Evolutionary conservation across 1,140 invertebrate genomes (phyloP).

Genomic region (Lucilia cuprina): DNA sequence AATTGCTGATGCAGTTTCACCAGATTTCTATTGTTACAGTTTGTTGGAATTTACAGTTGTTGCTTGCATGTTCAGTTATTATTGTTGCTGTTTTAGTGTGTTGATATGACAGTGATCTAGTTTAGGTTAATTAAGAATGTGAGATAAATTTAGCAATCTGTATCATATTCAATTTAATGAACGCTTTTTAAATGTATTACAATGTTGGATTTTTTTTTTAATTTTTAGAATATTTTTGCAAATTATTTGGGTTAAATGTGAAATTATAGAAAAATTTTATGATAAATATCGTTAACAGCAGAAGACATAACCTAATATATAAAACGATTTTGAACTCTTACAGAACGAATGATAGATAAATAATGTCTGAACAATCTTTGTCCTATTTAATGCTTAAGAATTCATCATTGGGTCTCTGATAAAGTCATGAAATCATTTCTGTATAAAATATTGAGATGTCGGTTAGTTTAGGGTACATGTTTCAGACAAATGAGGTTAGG

Average conservation of each 20-base stretch:
- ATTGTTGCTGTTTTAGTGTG: not conserved
- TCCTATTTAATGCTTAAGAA: too few relatives aligned
- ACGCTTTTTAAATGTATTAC: not conserved
- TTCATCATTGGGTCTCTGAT: too few relatives aligned
- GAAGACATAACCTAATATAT: too few relatives aligned
- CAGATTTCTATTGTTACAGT: not conserved
- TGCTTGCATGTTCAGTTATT: too few relatives aligned
- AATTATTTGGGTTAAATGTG: not conserved
- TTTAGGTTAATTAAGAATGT: slow-evolving; percentile 21
- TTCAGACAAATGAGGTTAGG: too few relatives aligned
- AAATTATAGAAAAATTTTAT: not conserved
- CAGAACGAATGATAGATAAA: too few relatives aligned
- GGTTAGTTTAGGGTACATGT: too few relatives aligned
- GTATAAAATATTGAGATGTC: too few relatives aligned
- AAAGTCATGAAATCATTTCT: too few relatives aligned
- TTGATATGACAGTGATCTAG: slow-evolving; percentile 25
- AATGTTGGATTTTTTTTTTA: not conserved
- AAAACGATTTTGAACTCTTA: too few relatives aligned
- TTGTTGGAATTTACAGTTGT: not conserved
- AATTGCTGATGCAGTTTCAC: not conserved
- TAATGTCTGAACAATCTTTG: too few relatives aligned
- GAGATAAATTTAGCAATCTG: not conserved
- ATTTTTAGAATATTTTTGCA: not conserved
- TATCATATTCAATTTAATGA: not conserved
- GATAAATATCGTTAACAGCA: not conserved